Percentiles rank a stretch among this genome's conserved stretches.
These are phyloP conservation scores for Pseudochaenichthys georgianus DNA, from an alignment of 2,797 vertebrate genomes.

Conservation along the genomic window DNA sequence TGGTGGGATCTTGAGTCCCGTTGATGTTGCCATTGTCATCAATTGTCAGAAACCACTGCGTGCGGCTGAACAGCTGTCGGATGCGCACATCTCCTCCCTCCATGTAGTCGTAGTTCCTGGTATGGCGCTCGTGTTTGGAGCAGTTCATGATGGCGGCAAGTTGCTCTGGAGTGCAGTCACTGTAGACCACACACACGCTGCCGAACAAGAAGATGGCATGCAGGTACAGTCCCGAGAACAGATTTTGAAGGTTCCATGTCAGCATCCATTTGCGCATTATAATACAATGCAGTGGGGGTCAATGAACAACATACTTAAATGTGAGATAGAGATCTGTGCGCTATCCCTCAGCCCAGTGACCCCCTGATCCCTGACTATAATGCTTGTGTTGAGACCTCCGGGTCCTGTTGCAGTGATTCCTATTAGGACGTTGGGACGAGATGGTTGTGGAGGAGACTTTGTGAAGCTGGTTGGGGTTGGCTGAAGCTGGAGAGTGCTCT, in stretches of 20 bases:
- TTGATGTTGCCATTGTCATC: conserved; percentile 95
- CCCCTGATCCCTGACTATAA: conserved; percentile 83
- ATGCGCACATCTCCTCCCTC: conserved; percentile 98
- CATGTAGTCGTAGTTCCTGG: conserved; percentile 99
- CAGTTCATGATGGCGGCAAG: conserved; percentile 96
- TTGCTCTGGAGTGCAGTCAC: conserved; percentile 96
- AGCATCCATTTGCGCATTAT: conserved; percentile 99
- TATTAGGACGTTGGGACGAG: conserved; percentile 16
- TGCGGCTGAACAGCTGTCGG: conserved; percentile 97
- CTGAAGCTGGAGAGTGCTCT: conserved; percentile 73
- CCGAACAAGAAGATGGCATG: conserved; percentile 93
- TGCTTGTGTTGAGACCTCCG: conserved; percentile 75
- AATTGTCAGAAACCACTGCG: conserved; percentile 98
- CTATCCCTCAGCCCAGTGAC: conserved; percentile 75
- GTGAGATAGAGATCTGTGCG: conserved; percentile 84
- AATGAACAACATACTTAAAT: conserved; percentile 97
- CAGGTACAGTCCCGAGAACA: conserved; percentile 96
- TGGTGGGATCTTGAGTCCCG: conserved; percentile 95
- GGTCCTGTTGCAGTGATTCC: conserved; percentile 62
- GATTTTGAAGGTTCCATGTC: conserved; percentile 97
- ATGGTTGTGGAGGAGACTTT: conserved; percentile 20
- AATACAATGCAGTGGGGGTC: conserved; percentile 93
- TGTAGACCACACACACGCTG: conserved; percentile 91
- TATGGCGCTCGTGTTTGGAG: conserved; percentile 95
- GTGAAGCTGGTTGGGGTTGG: conserved; percentile 23